Base-by-base conservation (phyloP, 2,888 invertebrate genomes). In the Entomobrya proxima region DNA sequence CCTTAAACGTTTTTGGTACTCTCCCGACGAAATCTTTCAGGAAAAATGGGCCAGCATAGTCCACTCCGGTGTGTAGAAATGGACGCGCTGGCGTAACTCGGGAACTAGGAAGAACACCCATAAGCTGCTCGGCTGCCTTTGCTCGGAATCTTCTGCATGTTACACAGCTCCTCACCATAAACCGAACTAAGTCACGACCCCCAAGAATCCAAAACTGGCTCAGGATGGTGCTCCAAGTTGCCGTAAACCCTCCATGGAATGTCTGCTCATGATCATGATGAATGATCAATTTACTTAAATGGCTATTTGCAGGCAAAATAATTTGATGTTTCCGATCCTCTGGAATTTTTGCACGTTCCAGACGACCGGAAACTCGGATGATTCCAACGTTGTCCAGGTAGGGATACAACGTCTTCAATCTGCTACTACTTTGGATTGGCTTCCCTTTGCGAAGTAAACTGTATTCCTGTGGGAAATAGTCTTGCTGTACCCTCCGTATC, bases 101-200 rank as follows among this genome's bases (percentile, higher is more conserved):
- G 11, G 76, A 11, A 27, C 30, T 27, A 0, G 90, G 91, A 50
- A 91, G 85, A 64, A 90, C 35, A 2, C 90, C 90, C 91, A 91
- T 91, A 4, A 89, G 58, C 37, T 90, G 90, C 13, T 81, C 13
- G 4, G 89, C 85, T 13, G n/a, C 40, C 13, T 64, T 58, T 1
- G 64, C 27, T 32, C 55, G 52, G 6, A 40, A n/a, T 37, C 81
- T 52, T 6, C 69, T 77, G 67, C 89, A 90, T 21, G 18, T 40
- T 0, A 88, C 32, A 18, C 90, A 90, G 7, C 52, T 37, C 7
- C 30, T 13, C 0, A 88, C 18, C 0, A 47, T 30, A 32, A 47
- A 35, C 44, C 77, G 50, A 15, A 87, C 52, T 13, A 52, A 24
- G 44, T 35, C 44, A 40, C 67, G 50, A 9, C 50, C 78, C 21